These are phyloP conservation scores for Ondatra zibethicus DNA, from an alignment of 2,113 vertebrate genomes.

Conservation along the genomic window DNA sequence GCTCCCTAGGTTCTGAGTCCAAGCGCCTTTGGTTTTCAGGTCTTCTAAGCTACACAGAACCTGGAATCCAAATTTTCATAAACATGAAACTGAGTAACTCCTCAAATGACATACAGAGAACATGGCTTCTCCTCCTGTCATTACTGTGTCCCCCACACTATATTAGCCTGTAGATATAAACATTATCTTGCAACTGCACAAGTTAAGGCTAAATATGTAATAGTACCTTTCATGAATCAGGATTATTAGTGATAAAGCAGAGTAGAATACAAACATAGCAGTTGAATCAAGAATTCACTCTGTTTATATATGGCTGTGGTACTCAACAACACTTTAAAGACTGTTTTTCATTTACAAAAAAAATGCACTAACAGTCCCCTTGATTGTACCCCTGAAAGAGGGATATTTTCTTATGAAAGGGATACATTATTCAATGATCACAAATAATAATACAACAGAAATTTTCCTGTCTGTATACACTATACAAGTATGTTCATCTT, in stretches of 20 bases:
- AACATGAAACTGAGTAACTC: neutral
- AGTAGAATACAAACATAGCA: neutral
- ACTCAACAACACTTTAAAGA: neutral
- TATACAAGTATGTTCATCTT: slow-evolving; percentile 91
- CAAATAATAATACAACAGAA: slow-evolving; percentile 91
- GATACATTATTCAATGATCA: slow-evolving; percentile 90
- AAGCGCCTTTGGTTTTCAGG: neutral
- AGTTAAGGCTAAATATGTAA: slow-evolving; percentile 2
- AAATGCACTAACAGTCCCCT: slow-evolving; percentile 90
- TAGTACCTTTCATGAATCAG: neutral
- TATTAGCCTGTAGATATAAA: neutral
- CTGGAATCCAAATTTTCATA: neutral
- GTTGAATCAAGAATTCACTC: neutral
- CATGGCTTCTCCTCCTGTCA: neutral
- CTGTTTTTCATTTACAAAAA: slow-evolving; percentile 83
- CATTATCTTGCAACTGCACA: neutral
- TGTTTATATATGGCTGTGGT: neutral
- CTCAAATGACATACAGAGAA: neutral
- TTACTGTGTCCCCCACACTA: neutral
- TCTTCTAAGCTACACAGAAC: neutral
- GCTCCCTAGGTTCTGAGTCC: neutral
- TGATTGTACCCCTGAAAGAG: slow-evolving; percentile 90
- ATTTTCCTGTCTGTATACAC: slow-evolving; percentile 93
- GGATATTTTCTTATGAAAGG: slow-evolving; percentile 90
- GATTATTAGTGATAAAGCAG: slow-evolving; percentile 29